Evolutionary conservation across 1,140 invertebrate species (phyloP), one percentile per base, ranked within the genome.

Genomic region (Hirudo medicinalis): DNA sequence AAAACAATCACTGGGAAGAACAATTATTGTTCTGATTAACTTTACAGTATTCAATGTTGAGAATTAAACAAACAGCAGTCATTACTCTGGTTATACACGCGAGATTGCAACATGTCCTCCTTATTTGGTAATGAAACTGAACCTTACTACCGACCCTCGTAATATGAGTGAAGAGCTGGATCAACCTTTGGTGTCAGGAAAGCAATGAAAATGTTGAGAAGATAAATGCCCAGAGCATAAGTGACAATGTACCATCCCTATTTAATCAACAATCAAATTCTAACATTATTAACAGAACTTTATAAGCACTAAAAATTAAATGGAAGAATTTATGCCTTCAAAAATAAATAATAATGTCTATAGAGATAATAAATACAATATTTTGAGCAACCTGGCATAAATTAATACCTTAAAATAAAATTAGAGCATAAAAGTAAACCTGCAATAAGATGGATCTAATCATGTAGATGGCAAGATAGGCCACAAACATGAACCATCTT

Each of bases 221-320:
- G 91, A 84, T 98, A 99, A 79, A 99, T 99, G 76, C 94, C 95
- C 79, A 99, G 83, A 25, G 92, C 95, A 85, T 99, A 99, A 74
- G 94, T 95, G 66, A 99, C 89, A 78, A 99, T 99, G 83, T 99
- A 99, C 93, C 95, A 99, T 75, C 97, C 97, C 90, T 95, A 83
- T 57, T 20, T 20, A n/a, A 25, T 57, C 88, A 89, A 77, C 78
- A 71, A 78, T 76, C n/a, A n/a, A 54, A 20, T 75, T 70, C n/a
- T 71, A 68, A 22, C 32, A 67, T 27, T 11, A 71, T 32, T 25
- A 60, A 54, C 57, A 69, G 19, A 25, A 68, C 6, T 29, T 71
- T n/a, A 9, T 29, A n/a, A 66, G 25, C 19, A 32, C 13, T 36
- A 53, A 70, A 66, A 25, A 17, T 20, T 8, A 53, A 54, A 67